Evolutionary conservation across 2,888 invertebrate genomes (phyloP), one percentile per base, ranked within the genome.

Genomic region (Oeneis ivallda): DNA sequence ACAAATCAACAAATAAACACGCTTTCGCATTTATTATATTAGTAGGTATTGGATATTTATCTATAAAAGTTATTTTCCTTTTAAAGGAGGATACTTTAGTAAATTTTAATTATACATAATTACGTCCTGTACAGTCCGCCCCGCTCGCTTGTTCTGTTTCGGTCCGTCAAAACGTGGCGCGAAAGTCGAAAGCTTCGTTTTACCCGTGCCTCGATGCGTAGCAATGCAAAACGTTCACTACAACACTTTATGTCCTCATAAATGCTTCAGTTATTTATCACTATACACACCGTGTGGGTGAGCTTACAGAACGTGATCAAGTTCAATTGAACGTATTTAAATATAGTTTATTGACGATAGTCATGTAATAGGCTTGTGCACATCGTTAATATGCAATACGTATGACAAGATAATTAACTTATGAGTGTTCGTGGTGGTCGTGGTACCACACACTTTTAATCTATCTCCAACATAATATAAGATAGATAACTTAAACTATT

Each of bases 111-210:
- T 4, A 26, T 26, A 4, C n/a, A 1, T 13, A 41, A 13, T 13
- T 41, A 13, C 11, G 9, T 26, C 32, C 10, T 32, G 10, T 66
- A n/a, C 64, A 72, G 75, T 53, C 75, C 69, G 75, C 70, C 72
- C 74, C 71, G 67, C 73, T 72, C 71, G 66, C 61, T 58, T 73
- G 70, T 74, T 74, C 75, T 79, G 79, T 79, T 81, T 76, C 78
- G 77, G 78, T 79, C 81, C 75, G 80, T 84, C 84, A 84, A 82
- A 80, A 78, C 77, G 75, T 74, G 71, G 75, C 74, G 78, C 80
- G 76, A 81, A 80, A 79, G 77, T 84, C 77, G 76, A 79, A 76
- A 68, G 76, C 73, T 78, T 80, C 80, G 78, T 82, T 86, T 85
- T 85, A 85, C 82, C 75, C 74, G 75, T 74, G 74, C 73, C 71